Percentiles rank a stretch among this genome's conserved stretches.
Conservation (phyloP, 1,140 invertebrate genomes). For the Amyelois transitella region DNA sequence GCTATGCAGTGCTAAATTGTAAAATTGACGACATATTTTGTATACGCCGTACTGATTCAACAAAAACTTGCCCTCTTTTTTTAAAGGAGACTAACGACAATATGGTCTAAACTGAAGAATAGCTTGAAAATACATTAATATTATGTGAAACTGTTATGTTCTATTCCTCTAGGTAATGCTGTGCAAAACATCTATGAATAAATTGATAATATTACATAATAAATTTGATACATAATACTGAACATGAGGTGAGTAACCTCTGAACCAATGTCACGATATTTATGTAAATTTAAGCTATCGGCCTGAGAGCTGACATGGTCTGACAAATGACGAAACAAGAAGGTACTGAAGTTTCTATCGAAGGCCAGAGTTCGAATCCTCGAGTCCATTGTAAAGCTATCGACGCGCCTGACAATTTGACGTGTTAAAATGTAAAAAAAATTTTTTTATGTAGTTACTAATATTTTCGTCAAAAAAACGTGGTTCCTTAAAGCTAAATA, state of each 20-base stretch:
- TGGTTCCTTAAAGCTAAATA: no score
- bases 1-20: no score
- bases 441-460: background rate
- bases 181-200: background rate
- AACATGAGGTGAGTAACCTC: conserved; percentile 16
- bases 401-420: background rate
- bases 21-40: no score
- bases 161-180: no score
- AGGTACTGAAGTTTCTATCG: conserved; percentile 11
- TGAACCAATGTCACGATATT: conserved; percentile 18
- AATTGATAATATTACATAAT: background rate
- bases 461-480: background rate
- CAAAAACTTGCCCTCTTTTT: no score
- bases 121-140: no score
- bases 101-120: no score
- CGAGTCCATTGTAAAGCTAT: background rate
- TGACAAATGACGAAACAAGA: conserved; percentile 30
- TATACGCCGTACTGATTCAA: no score
- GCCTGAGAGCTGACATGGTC: conserved; percentile 14
- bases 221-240: background rate
- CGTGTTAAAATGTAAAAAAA: background rate
- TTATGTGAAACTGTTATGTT: no score
- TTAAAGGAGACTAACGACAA: no score
- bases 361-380: conserved; percentile 21
- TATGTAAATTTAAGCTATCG: conserved; percentile 15